Evolutionary conservation across 2,113 vertebrate species (phyloP).

Genomic region (Octodon degus): DNA sequence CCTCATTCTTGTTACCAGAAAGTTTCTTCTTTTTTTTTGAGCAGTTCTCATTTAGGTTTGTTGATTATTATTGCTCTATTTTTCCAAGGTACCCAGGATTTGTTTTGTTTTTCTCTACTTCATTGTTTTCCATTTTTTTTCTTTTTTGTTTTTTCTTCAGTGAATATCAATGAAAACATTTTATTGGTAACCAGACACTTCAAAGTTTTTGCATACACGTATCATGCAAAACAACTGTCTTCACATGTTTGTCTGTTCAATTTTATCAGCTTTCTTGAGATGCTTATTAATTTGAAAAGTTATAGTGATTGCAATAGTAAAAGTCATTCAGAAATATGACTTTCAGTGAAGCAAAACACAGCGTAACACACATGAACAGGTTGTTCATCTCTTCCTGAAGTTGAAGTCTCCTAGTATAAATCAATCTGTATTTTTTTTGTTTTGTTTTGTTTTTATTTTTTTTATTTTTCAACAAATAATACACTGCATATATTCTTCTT

Average conservation of each 20-base stretch:
- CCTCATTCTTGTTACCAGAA: neutral
- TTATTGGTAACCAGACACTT: constrained; percentile 74
- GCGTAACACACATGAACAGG: neutral
- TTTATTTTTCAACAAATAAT: too few species aligned
- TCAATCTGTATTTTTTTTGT: constrained; percentile 32
- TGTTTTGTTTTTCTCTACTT: constrained; percentile 4
- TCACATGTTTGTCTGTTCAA: constrained; percentile 49
- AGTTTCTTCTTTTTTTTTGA: neutral
- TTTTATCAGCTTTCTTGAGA: constrained; percentile 53
- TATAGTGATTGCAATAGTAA: constrained; percentile 54
- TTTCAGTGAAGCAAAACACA: constrained; percentile 53
- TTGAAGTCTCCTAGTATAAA: constrained; percentile 37
- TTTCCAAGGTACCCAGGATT: neutral
- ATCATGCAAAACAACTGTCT: constrained; percentile 81
- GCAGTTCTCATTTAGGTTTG: neutral
- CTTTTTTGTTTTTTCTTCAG: neutral
- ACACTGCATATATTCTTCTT: too few species aligned
- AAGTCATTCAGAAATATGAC: constrained; percentile 70
- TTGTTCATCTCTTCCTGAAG: constrained; percentile 16
- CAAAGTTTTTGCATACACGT: constrained; percentile 61
- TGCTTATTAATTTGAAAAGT: constrained; percentile 70
- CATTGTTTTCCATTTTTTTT: neutral
- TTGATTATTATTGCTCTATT: constrained; percentile 19
- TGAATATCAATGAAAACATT: constrained; percentile 78
- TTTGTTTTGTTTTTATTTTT: too few species aligned